Evolutionary conservation across 2,113 vertebrate genomes (phyloP), one percentile per base, ranked within the genome.

Genomic region (Tamias sibiricus): DNA sequence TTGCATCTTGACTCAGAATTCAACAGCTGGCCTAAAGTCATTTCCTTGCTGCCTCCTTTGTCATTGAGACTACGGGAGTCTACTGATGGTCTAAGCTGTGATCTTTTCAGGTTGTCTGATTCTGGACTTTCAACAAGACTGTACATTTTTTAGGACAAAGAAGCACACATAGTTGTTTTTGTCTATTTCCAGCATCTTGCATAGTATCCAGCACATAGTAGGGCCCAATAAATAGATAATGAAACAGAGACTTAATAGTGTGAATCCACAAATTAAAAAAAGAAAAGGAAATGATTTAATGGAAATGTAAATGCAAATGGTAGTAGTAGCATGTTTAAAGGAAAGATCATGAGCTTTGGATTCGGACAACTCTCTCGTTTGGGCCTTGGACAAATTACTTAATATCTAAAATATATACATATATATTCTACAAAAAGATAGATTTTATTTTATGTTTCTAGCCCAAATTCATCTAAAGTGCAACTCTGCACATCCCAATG

Each of bases 1-100:
- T 96, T 49, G 66, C 2, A 69, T 95, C 52, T 94, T 91, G 80
- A 68, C 94, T 91, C 47, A 86, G 94, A 96, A 75, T 54, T 49
- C 26, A 89, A 84, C 82, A 96, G 28, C 76, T 96, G 83, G 13
- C 74, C 24, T 66, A 57, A 74, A 88, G 28, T 86, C 2, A 1
- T 37, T 30, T 90, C 44, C n/a, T 77, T 44, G n/a, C 22, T 26
- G 12, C 40, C 4, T 62, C 49, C 8, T 72, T 72, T 68, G 19
- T 75, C 32, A 17, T 6, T 62, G 49, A 76, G 6, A 26, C n/a
- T 11, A 28, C 0, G 37, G 32, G 19, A 52, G 10, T 28, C 68
- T 52, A 20, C 1, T 32, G 37, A 77, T 13, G 22, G 28, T 49
- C 13, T 54, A 75, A 87, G 2, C 32, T 26, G 1, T 40, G 26